Evolutionary conservation across 2,888 invertebrate genomes (phyloP), one percentile per base, ranked within the genome.

Genomic region (Apamea crenata): DNA sequence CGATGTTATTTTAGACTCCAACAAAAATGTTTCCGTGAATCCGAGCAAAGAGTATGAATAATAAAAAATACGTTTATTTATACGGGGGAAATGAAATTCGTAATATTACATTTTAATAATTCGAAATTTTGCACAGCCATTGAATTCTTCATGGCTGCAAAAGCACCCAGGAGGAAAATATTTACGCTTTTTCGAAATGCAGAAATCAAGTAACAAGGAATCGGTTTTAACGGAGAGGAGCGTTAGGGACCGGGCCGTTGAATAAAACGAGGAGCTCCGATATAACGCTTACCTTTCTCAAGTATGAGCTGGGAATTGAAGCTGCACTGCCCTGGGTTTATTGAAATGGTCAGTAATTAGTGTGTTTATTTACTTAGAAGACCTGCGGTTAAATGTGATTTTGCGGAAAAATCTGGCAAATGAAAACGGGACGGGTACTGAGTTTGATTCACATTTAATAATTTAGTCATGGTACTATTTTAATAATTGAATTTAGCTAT

Each of bases 151-250:
- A 93, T 94, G 90, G 92, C 91, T 93, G 93, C 92, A 94, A 95
- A 95, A 95, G 96, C 95, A 94, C 93, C 94, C 95, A 94, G 92
- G 96, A 95, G 95, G 93, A 96, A 97, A 97, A 96, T 96, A 96
- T 96, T 96, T 96, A 96, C 96, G 95, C 95, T 96, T 96, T 96
- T 96, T 95, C 94, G 95, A 96, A 96, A 96, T 96, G 96, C 96
- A 96, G 96, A 96, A 96, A 96, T 97, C 96, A 96, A 95, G 96
- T 96, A 95, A 97, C 96, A 97, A 96, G 96, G 96, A 96, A 96
- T 96, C 92, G 96, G 96, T 97, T 97, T 97, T 97, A 97, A 95
- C 94, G 95, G 90, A 90, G 93, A 94, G 94, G 89, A 95, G 94
- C 95, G 94, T 93, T 93, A 94, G 94, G 92, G 93, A 94, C 94